Base-by-base conservation (phyloP, 1,140 invertebrate genomes). In the Euura saliciscinereae region DNA sequence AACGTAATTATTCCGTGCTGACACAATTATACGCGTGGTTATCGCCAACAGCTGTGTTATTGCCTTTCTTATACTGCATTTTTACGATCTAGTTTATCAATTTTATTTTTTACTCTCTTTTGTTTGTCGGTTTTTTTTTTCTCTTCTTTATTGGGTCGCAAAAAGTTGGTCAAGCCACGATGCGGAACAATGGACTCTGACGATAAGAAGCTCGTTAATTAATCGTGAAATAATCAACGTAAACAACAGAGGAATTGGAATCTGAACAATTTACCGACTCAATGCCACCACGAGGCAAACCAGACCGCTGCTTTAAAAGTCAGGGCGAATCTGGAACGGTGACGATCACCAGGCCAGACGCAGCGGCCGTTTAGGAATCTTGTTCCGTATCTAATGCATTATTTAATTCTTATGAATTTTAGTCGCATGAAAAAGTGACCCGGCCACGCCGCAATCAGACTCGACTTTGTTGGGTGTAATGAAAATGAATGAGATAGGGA, bases 31-130 rank as follows among this genome's bases (percentile, higher is more conserved):
- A 28, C 28, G 28, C 28, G 28, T 28, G 28, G 28, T 28, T 28
- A 28, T 28, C 28, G 28, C 28, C 28, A 28, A 28, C 28, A 28
- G 28, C 28, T 28, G 28, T 28, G 28, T 28, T 28, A 28, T 28
- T 28, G 28, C 28, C 28, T 28, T 28, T 28, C 28, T 28, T 28
- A 28, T 28, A 28, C 28, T 28, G 43, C 65, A 51, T 74, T 76
- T 78, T 78, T 78, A 78, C 77, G 77, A 74, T 28, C 67, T 43
- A 74, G 75, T 76, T 78, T 78, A 78, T 78, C 76, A 69, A 72
- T 28, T 28, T 28, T 28, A 28, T 28, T 28, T 28, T 28, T 28
- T 28, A 28, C 45, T 66, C n/a, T 28, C 44, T 66, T 13, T 44
- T 67, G 43, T 45, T 13, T 66, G 13, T 5, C 28, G 65, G 68